phyloP scores from a whole-genome alignment of 2,888 invertebrate species.

The Xestobium rufovillosum region DNA sequence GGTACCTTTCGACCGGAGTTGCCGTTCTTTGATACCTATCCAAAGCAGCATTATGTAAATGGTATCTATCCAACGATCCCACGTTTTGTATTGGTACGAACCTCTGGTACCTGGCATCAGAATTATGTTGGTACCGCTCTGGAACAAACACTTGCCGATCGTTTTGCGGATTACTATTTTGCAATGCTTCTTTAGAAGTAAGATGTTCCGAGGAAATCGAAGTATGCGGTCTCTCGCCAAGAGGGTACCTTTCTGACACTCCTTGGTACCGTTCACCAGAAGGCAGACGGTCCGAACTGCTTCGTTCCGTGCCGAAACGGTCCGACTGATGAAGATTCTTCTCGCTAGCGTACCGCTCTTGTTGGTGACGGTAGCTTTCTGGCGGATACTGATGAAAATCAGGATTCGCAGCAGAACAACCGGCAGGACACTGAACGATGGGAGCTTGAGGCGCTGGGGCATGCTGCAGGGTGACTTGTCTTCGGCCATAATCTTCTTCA shows the following conservation, averaged over 20 bases:
- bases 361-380: background rate
- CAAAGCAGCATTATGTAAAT: slow-evolving; percentile 27
- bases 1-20: slow-evolving; percentile 36
- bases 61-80: slow-evolving; percentile 37
- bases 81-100: slow-evolving; percentile 30
- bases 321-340: slow-evolving; percentile 24
- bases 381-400: slow-evolving; percentile 24
- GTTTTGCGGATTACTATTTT: slow-evolving; percentile 9
- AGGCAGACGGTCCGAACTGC: slow-evolving; percentile 37
- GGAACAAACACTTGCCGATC: slow-evolving; percentile 23
- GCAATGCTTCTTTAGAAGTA: slow-evolving; percentile 20
- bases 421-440: slow-evolving; percentile 29
- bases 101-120: slow-evolving; percentile 20
- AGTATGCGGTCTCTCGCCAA: slow-evolving; percentile 45
- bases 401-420: slow-evolving; percentile 29
- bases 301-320: slow-evolving; percentile 36
- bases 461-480: slow-evolving; percentile 37
- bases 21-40: slow-evolving; percentile 36
- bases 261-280: slow-evolving; percentile 40
- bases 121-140: slow-evolving; percentile 30
- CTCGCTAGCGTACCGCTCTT: slow-evolving; percentile 20
- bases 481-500: slow-evolving; percentile 42
- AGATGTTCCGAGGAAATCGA: slow-evolving; percentile 41
- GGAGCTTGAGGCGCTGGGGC: slow-evolving; percentile 23
- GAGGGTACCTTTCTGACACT: slow-evolving; percentile 39